Base-by-base conservation (phyloP, 2,113 vertebrate species). In the Campylomormyrus tamandua region DNA sequence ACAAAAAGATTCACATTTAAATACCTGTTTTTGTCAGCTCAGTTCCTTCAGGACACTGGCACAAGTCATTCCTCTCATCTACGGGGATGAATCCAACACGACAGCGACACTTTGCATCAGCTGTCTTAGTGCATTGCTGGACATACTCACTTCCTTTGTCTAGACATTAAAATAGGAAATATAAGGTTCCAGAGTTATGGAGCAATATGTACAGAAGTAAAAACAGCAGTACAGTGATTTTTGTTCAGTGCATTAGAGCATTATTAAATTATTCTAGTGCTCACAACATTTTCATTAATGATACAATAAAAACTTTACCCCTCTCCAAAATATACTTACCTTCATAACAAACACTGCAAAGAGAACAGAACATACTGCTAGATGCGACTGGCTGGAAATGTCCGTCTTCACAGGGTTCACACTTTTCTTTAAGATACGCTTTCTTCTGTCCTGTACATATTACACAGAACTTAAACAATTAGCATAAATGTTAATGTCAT, bases 91-190 rank as follows among this genome's bases (percentile, higher is more conserved):
- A 95, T 17, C 42, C 74, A 19, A 0, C 0, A 11, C 6, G 89
- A 8, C 95, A 95, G 31, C 27, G 2, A 88, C 95, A 95, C 90
- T 0, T 31, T 5, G 19, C 87, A 35, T 95, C 2, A 0, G 0
- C 74, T 0, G 0, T 35, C 62, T 0, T n/a, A 0, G 91, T 92
- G 88, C 95, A 95, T 0, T 0, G 0, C 2, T 52, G 0, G 74
- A 0, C 0, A 0, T 42, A 0, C 0, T 0, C 0, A 89, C 94
- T 95, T 15, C 94, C 91, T 0, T 0, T 0, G 0, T 0, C 94
- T 94, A 48, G 8, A 91, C 91, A 1, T 9, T 87, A 66, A 0
- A 88, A 83, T 5, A 58, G 27, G 6, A 74, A 19, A 17, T 17
- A 83, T 49, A 7, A 21, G 24, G 48, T 5, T 6, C 19, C 48